Percentiles rank a stretch among this genome's conserved stretches.
These are phyloP conservation scores for Coleophora flavipennella DNA, from an alignment of 2,888 invertebrate genomes.

Conservation along the genomic window DNA sequence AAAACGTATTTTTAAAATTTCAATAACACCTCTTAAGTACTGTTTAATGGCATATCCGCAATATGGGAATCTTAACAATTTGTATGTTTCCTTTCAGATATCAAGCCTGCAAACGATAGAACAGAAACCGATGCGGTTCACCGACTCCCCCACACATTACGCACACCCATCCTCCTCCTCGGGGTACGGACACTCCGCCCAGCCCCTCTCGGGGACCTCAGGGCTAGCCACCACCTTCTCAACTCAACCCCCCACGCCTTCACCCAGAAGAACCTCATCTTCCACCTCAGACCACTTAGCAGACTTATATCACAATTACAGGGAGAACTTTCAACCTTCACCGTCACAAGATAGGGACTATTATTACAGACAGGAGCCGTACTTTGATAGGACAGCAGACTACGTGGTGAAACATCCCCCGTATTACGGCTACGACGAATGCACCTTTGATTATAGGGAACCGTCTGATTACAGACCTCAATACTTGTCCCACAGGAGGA, in stretches of 20 bases:
- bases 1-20: no score
- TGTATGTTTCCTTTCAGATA: conserved; percentile 33
- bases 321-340: conserved; percentile 59
- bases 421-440: conserved; percentile 55
- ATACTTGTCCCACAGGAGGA: conserved; percentile 78
- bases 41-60: no score
- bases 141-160: conserved; percentile 82
- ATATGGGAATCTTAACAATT: no score
- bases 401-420: conserved; percentile 55
- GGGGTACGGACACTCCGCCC: conserved; percentile 64
- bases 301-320: conserved; percentile 71
- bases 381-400: conserved; percentile 58
- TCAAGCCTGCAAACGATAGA: conserved; percentile 67
- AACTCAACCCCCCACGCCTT: conserved; percentile 73
- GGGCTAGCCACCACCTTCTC: conserved; percentile 68
- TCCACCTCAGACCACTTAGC: conserved; percentile 74
- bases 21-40: no score
- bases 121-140: conserved; percentile 79
- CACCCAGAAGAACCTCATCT: conserved; percentile 81
- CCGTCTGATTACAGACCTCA: conserved; percentile 46
- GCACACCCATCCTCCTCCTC: conserved; percentile 65
- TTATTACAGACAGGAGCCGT: conserved; percentile 47
- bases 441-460: conserved; percentile 51
- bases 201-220: conserved; percentile 64
- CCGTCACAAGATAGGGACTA: conserved; percentile 46